phyloP scores from a whole-genome alignment of 2,888 invertebrate genomes.

The Drosophila prolongata region DNA sequence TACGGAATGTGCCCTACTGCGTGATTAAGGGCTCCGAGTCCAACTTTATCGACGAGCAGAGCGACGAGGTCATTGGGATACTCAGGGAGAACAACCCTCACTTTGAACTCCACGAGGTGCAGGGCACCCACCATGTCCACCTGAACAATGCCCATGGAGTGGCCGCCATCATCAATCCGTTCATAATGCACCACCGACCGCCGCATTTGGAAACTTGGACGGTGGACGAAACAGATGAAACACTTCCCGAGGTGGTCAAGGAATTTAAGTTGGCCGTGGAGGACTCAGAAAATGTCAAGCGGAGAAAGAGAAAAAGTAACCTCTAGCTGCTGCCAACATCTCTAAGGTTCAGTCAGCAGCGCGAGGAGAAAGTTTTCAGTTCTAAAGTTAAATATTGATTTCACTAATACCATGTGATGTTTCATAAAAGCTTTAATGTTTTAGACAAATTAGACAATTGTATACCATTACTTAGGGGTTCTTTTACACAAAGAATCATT shows the following conservation, averaged over 20 bases:
- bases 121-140: conserved; percentile 91
- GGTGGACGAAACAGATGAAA: conserved; percentile 30
- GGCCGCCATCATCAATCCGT: conserved; percentile 86
- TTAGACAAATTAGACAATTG: background rate
- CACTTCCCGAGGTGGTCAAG: conserved; percentile 46
- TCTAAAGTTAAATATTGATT: conserved; percentile 1
- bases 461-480: background rate
- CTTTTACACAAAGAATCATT: background rate
- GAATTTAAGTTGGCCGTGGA: conserved; percentile 59
- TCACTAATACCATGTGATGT: conserved; percentile 27
- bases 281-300: conserved; percentile 63
- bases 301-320: conserved; percentile 77
- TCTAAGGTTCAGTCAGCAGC: conserved; percentile 49
- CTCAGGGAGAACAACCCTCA: conserved; percentile 86
- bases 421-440: conserved; percentile 4
- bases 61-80: conserved; percentile 86
- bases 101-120: conserved; percentile 87
- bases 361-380: conserved; percentile 14
- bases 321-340: conserved; percentile 76
- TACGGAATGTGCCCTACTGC: conserved; percentile 87
- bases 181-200: conserved; percentile 85
- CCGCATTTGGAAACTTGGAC: conserved; percentile 75
- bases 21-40: conserved; percentile 87
- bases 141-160: conserved; percentile 88
- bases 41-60: conserved; percentile 85